A percentile compares a stretch with the other conserved stretches of the same genome.
Conservation (phyloP, 1,140 invertebrate genomes). For the Archegozetes longisetosus region DNA sequence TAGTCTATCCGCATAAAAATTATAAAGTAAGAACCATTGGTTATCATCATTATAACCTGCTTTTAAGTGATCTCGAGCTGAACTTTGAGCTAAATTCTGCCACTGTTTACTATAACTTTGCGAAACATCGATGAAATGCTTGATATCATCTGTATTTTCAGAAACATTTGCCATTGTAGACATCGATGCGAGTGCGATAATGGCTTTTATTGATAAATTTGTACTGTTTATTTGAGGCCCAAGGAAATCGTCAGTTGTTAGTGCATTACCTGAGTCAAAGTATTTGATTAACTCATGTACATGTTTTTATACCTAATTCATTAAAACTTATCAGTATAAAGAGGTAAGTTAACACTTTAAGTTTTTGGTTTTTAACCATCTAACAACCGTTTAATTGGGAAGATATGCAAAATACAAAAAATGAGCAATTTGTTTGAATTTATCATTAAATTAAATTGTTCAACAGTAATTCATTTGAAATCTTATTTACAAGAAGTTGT, state of each 20-base stretch:
- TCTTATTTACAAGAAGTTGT: too few relatives aligned
- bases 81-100: neutral
- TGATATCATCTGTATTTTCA: neutral
- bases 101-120: neutral
- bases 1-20: neutral
- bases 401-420: too few relatives aligned
- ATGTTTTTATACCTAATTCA: neutral
- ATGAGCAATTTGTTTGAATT: too few relatives aligned
- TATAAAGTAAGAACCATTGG: neutral
- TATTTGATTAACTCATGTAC: neutral
- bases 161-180: neutral
- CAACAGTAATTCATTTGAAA: too few relatives aligned
- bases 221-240: neutral
- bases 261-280: neutral
- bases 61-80: neutral
- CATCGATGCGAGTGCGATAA: neutral
- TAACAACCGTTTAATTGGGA: too few relatives aligned
- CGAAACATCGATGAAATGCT: neutral
- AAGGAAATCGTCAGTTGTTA: neutral
- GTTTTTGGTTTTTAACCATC: too few relatives aligned
- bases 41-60: neutral
- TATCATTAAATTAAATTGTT: too few relatives aligned
- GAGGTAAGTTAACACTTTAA: too few relatives aligned
- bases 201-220: neutral
- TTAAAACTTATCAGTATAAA: neutral